A percentile compares a stretch with the other conserved stretches of the same genome.
These are phyloP conservation scores for Podargus strigoides DNA, from an alignment of 2,797 vertebrate genomes.

Conservation along the genomic window DNA sequence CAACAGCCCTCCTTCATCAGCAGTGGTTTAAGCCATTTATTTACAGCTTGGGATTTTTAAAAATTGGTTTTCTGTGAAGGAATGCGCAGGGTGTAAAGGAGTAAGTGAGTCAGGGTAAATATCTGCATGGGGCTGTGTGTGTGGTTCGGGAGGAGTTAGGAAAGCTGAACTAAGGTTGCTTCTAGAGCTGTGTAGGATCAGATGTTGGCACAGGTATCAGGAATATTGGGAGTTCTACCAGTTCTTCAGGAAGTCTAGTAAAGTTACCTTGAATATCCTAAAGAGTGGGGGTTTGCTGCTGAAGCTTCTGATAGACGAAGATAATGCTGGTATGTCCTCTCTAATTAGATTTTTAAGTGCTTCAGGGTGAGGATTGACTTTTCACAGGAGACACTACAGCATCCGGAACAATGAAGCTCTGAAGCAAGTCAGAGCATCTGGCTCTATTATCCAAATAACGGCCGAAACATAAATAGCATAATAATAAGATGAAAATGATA, in stretches of 20 bases:
- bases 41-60: neutral
- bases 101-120: neutral
- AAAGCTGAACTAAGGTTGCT: neutral
- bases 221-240: neutral
- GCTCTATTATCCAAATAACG: neutral
- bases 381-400: neutral
- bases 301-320: neutral
- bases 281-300: neutral
- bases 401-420: neutral
- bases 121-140: neutral
- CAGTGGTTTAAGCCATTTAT: neutral
- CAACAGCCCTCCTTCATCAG: neutral
- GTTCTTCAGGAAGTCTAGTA: neutral
- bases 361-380: neutral
- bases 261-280: neutral
- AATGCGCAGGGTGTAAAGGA: neutral
- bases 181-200: neutral
- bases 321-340: neutral
- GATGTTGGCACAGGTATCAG: neutral
- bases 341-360: conserved; percentile 24
- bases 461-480: neutral
- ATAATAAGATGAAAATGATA: neutral
- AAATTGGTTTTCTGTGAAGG: neutral
- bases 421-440: conserved; percentile 23
- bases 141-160: neutral